A percentile compares a stretch with the other conserved stretches of the same genome.
phyloP scores from a whole-genome alignment of 2,888 invertebrate species.

The Arge pagana region DNA sequence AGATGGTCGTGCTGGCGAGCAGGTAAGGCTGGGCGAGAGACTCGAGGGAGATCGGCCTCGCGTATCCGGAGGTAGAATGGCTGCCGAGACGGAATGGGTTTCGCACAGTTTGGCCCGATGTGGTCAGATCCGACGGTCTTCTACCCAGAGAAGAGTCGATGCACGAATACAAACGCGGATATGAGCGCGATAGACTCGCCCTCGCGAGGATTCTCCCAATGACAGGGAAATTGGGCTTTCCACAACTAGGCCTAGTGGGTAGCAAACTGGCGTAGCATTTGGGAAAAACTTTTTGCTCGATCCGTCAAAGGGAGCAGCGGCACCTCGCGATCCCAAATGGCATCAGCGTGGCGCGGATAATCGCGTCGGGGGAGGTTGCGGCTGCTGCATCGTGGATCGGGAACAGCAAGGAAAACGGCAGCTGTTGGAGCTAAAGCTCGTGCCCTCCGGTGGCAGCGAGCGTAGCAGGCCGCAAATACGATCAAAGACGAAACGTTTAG shows the following conservation, averaged over 20 bases:
- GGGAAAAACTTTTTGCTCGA: not conserved
- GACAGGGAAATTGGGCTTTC: not conserved
- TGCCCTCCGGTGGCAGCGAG: no score
- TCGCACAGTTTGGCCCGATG: conserved; percentile 45
- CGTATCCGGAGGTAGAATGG: not conserved
- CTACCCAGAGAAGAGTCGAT: conserved; percentile 30
- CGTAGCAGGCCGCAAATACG: conserved; percentile 19
- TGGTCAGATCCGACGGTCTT: conserved; percentile 49
- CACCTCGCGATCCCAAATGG: not conserved
- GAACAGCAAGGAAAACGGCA: no score
- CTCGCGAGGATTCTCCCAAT: not conserved
- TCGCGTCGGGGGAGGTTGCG: conserved; percentile 4
- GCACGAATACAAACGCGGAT: no score
- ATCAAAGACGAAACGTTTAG: conserved; percentile 15
- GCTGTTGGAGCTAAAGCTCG: no score
- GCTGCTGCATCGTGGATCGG: no score
- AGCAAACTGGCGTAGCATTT: not conserved
- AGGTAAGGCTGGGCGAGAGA: not conserved
- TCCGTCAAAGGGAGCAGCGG: not conserved
- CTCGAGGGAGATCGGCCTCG: conserved; percentile 10
- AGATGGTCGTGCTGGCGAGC: conserved; percentile 17
- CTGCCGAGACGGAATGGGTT: conserved; percentile 36
- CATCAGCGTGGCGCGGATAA: not conserved
- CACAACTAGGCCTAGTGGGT: not conserved
- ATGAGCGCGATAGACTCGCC: not conserved